Percentiles rank a stretch among this genome's conserved stretches.
Conservation (phyloP, 2,888 invertebrate species). For the Carabus problematicus region DNA sequence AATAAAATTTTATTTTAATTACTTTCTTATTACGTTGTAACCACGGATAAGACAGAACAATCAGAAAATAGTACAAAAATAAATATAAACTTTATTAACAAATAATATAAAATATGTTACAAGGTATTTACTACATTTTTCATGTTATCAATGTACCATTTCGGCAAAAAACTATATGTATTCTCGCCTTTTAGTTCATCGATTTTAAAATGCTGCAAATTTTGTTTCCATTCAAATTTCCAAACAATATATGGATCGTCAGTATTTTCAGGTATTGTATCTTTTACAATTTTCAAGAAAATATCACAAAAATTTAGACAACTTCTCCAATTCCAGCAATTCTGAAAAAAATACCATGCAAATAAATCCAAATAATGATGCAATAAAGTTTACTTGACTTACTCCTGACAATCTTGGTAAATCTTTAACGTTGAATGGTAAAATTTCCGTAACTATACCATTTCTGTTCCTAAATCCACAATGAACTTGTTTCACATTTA, state of each 20-base stretch:
- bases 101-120: background rate
- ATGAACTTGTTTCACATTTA: constrained; percentile 30
- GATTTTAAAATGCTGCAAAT: constrained; percentile 17
- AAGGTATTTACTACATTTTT: constrained; percentile 1
- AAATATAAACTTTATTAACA: too few relatives aligned
- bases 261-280: constrained; percentile 20
- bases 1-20: too few relatives aligned
- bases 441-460: constrained; percentile 27
- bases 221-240: constrained; percentile 33
- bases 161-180: constrained; percentile 21
- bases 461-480: constrained; percentile 24
- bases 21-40: too few relatives aligned
- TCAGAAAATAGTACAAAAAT: too few relatives aligned
- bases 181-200: constrained; percentile 8
- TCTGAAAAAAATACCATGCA: constrained; percentile 15
- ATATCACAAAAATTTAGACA: constrained; percentile 38
- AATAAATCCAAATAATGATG: background rate
- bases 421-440: constrained; percentile 24
- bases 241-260: constrained; percentile 31
- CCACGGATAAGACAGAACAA: too few relatives aligned
- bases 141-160: constrained; percentile 33
- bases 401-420: constrained; percentile 29
- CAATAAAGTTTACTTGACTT: constrained; percentile 15
- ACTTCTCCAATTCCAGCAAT: constrained; percentile 32
- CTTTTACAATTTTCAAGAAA: constrained; percentile 25